Evolutionary conservation across 2,888 invertebrate genomes (phyloP), one percentile per base, ranked within the genome.

Genomic region (Drosophila nr. perissopoda): DNA sequence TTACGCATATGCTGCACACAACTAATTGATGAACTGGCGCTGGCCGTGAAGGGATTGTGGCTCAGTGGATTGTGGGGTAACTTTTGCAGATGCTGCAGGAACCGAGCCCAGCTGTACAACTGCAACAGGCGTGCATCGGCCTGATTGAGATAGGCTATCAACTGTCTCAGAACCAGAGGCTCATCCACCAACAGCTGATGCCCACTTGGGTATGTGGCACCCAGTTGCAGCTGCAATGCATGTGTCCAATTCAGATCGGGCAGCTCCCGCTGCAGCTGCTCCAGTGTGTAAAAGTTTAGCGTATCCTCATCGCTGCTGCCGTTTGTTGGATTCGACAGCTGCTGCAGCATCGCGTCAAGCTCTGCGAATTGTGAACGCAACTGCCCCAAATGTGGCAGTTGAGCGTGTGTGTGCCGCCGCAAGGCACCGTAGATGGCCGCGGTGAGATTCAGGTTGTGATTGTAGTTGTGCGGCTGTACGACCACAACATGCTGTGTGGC

Each of bases 1-100:
- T 90, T 87, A 1, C 91, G 83, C 91, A 92, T 91, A 27, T 91
- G 92, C 5, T 81, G 82, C 18, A 92, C 73, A 58, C 91, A 91
- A 2, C 33, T 36, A 7, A 60, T 54, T 6, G 61, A 16, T 4
- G 59, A 46, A 27, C 29, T 58, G 4, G 61, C 8, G 8, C 36
- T 57, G 51, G 38, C 4, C 8, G 36, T 11, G 18, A 6, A 46
- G 8, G 2, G 8, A 46, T 16, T 46, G 4, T 42, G 53, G 10
- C 66, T 53, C 16, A 89, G 18, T 0, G 82, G 89, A 59, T 83
- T 86, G 60, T 91, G 88, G 0, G 83, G 84, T 52, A 84, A 74
- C 16, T 74, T 65, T 10, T 81, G 59, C 18, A 92, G 53, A 27
- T 91, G 82, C 27, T 85, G 80, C 5, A 91, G 71, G 11, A 91